A percentile compares a stretch with the other conserved stretches of the same genome.
phyloP scores from a whole-genome alignment of 2,113 vertebrate genomes.

The Ciconia stormi region DNA sequence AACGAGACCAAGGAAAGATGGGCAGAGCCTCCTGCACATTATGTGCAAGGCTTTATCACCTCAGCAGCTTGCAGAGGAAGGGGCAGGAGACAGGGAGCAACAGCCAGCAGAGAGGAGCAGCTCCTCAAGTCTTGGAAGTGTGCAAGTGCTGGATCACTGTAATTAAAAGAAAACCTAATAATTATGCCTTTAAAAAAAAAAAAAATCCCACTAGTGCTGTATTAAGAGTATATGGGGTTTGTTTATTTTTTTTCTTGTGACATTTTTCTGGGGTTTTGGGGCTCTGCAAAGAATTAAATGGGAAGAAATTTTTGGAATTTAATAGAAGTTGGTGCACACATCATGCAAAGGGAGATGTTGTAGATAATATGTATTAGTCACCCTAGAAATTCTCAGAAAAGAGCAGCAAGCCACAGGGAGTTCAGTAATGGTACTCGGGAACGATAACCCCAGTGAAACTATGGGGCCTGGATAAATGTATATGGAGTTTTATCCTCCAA shows the following conservation, averaged over 20 bases:
- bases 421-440: background rate
- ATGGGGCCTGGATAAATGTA: background rate
- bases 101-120: background rate
- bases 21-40: background rate
- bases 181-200: background rate
- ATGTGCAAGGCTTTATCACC: background rate
- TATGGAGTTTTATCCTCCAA: background rate
- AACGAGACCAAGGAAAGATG: background rate
- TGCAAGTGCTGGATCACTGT: background rate
- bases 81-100: background rate
- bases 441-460: background rate
- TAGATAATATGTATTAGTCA: background rate
- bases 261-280: background rate
- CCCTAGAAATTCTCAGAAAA: background rate
- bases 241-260: background rate
- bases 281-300: background rate
- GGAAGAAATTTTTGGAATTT: background rate
- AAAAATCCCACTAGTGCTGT: background rate
- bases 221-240: background rate
- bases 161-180: background rate
- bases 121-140: background rate
- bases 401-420: background rate
- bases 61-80: background rate
- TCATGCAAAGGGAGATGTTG: background rate
- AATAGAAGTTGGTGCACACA: background rate